Evolutionary conservation across 2,113 vertebrate species (phyloP), one percentile per base, ranked within the genome.

Genomic region (Brachypteracias leptosomus): DNA sequence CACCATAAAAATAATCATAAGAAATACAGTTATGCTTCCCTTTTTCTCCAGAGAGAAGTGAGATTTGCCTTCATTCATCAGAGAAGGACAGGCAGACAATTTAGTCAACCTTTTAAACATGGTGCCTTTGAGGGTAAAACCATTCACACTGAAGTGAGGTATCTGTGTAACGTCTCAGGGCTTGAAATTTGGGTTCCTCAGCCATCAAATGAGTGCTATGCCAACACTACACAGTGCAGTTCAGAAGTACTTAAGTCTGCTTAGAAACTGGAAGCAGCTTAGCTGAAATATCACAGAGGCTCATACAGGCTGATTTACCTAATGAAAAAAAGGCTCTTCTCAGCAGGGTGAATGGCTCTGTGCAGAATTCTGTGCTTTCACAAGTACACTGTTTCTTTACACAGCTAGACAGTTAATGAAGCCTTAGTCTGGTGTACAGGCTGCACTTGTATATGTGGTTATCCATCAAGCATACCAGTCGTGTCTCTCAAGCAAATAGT

Each of bases 341-440:
- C 63, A 61, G 59, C 0, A 0, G 28, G 28, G 19, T 26, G 36
- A 40, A 44, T 1, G 19, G 77, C 28, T 59, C 42, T 54, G 55
- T 35, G 62, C 44, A 88, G 52, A 57, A 42, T 3, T 33, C 44
- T 9, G 16, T 10, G 5, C 73, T 63, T 61, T 35, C 91, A 57
- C 40, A 90, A 58, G 44, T 51, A 70, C 31, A 12, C 11, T 24
- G 7, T 44, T 67, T 76, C 83, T 61, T 57, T 13, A 63, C 46
- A 71, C 36, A 54, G 10, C 22, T 28, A 70, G 25, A 49, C 40
- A 77, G 87, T 16, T 62, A 44, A 55, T 0, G 67, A 84, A 90
- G 52, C 15, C 57, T 57, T 17, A 22, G 63, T 21, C 61, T 49
- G 61, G 36, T 0, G 0, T 13, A 52, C 31, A 63, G 66, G 28